phyloP scores from a whole-genome alignment of 64 coral and sea anemone genomes.

The Pachyseris speciosa region DNA sequence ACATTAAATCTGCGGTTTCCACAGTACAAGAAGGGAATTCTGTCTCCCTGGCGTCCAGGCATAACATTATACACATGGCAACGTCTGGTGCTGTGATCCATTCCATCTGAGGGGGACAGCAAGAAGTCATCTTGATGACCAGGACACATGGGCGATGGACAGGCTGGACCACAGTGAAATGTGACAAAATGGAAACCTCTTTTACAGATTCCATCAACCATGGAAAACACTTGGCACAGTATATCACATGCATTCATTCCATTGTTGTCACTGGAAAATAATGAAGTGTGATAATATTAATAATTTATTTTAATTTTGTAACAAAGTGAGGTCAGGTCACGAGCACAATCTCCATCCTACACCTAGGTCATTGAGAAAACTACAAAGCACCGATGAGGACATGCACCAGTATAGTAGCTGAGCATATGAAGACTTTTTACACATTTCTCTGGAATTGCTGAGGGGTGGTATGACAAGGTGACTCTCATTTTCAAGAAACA shows the following conservation, averaged over 20 bases:
- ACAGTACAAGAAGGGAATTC: not conserved
- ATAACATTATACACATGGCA: constrained; percentile 61
- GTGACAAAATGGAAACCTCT: constrained; percentile 49
- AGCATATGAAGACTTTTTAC: too few relatives aligned
- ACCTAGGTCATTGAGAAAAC: too few relatives aligned
- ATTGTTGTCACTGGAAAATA: not conserved
- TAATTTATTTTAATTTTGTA: not conserved
- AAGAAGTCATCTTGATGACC: constrained; percentile 29
- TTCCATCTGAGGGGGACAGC: not conserved
- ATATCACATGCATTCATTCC: constrained; percentile 55
- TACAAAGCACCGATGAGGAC: too few relatives aligned
- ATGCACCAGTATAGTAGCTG: too few relatives aligned
- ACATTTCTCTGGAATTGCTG: too few relatives aligned
- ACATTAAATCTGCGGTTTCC: constrained; percentile 8
- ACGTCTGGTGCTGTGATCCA: not conserved
- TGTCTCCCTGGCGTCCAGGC: constrained; percentile 22
- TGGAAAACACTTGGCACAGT: constrained; percentile 49
- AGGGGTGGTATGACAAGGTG: too few relatives aligned
- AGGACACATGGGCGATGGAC: constrained; percentile 43
- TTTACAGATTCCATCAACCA: constrained; percentile 54
- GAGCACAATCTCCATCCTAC: too few relatives aligned
- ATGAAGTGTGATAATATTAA: not conserved
- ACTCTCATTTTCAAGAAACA: too few relatives aligned
- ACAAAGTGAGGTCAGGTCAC: not conserved
- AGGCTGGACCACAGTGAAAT: constrained; percentile 79